These are phyloP conservation scores for Neogale vison DNA, from an alignment of 2,113 vertebrate genomes.

Conservation along the genomic window DNA sequence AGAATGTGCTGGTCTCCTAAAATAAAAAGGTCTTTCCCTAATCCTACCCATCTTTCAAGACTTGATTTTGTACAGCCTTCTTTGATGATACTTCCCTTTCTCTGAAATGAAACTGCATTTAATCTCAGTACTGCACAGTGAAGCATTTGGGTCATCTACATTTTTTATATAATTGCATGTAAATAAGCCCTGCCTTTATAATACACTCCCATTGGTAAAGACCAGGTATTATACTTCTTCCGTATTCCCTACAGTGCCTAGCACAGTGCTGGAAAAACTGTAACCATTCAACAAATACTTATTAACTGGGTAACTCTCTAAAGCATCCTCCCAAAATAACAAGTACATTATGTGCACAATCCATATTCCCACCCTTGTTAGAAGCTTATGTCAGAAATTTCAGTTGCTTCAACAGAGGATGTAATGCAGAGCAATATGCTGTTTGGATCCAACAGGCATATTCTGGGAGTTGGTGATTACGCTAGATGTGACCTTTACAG, in stretches of 20 bases:
- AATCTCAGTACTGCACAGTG: slow-evolving; percentile 26
- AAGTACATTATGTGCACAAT: slow-evolving; percentile 63
- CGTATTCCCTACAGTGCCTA: neutral
- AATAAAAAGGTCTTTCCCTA: slow-evolving; percentile 29
- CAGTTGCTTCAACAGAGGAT: slow-evolving; percentile 60
- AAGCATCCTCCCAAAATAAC: slow-evolving; percentile 68
- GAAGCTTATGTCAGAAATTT: slow-evolving; percentile 64
- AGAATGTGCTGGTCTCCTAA: neutral
- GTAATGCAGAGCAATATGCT: slow-evolving; percentile 56
- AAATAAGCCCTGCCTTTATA: neutral
- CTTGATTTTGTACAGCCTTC: slow-evolving; percentile 5
- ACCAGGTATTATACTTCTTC: neutral
- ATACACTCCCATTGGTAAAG: neutral
- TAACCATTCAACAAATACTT: slow-evolving; percentile 58
- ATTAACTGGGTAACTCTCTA: slow-evolving; percentile 54
- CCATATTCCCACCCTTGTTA: slow-evolving; percentile 56
- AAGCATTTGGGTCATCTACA: slow-evolving; percentile 1
- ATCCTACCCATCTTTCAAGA: slow-evolving; percentile 3
- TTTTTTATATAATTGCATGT: slow-evolving; percentile 16
- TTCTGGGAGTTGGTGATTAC: slow-evolving; percentile 67
- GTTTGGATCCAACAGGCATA: slow-evolving; percentile 56
- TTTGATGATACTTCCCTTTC: slow-evolving; percentile 17
- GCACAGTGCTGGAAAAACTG: neutral
- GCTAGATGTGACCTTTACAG: slow-evolving; percentile 74
- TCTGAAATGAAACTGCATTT: slow-evolving; percentile 35